A percentile compares a stretch with the other conserved stretches of the same genome.
These are phyloP conservation scores for Neosilurus hyrtlii DNA, from an alignment of 2,797 vertebrate genomes.

Conservation along the genomic window DNA sequence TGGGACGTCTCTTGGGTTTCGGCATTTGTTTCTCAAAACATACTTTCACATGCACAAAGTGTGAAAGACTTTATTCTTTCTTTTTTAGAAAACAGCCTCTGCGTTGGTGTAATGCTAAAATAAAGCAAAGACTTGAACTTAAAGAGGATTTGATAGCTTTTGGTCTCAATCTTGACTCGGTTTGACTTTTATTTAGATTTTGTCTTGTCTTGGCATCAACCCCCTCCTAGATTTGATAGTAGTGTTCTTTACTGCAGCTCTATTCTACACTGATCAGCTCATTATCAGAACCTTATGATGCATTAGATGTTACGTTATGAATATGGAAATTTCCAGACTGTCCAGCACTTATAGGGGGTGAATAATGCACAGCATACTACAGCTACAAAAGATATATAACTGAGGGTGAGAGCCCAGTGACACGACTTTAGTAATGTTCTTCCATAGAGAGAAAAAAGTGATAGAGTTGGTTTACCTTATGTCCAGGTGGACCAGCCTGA, in stretches of 20 bases:
- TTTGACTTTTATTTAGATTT: background rate
- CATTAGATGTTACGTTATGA: background rate
- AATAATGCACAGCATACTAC: background rate
- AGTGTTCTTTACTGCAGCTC: background rate
- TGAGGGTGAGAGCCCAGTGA: background rate
- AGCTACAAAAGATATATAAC: background rate
- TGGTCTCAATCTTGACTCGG: background rate
- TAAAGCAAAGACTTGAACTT: background rate
- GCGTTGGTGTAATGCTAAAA: background rate
- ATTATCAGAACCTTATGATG: background rate
- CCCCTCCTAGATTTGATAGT: background rate
- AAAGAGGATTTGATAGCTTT: background rate
- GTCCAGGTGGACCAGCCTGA: slow-evolving; percentile 83
- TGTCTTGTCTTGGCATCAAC: background rate
- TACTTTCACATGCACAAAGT: background rate
- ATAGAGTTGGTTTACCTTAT: slow-evolving; percentile 71
- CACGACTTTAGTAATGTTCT: background rate
- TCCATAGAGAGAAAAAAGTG: background rate
- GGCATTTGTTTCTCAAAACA: background rate
- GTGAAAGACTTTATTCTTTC: background rate
- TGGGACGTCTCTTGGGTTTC: background rate
- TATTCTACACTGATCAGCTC: background rate
- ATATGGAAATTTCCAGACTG: background rate
- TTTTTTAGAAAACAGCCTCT: background rate
- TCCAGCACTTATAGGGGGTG: background rate